Evolutionary conservation across 1,140 invertebrate genomes (phyloP).

Genomic region (Nixonia krombeini): DNA sequence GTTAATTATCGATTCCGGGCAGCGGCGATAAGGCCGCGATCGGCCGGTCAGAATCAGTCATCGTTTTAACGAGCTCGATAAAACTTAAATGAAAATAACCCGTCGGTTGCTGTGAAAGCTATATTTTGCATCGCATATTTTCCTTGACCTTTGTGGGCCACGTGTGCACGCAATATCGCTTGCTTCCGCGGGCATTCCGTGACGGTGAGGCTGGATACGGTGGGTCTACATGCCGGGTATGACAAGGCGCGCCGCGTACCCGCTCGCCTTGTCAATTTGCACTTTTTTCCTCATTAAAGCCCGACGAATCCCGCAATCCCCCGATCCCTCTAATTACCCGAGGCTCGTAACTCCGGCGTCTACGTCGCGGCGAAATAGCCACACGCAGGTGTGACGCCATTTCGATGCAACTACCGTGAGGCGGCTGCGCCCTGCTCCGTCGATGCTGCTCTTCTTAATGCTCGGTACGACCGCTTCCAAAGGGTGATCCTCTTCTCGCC

Average conservation of each 20-base stretch:
- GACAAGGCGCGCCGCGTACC: no score
- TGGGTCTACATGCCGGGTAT: no score
- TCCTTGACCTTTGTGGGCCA: background rate
- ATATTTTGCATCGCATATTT: background rate
- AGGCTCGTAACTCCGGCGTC: slow-evolving; percentile 1
- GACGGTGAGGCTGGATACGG: slow-evolving; percentile 1
- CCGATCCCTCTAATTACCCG: background rate
- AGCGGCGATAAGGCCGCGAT: no score
- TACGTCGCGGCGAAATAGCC: background rate
- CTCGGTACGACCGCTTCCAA: background rate
- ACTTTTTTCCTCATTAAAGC: slow-evolving; percentile 6
- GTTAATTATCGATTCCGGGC: no score
- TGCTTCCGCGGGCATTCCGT: slow-evolving; percentile 12
- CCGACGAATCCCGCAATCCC: background rate
- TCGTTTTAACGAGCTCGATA: no score
- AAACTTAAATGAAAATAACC: no score
- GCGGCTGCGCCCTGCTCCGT: background rate
- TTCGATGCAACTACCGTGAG: background rate
- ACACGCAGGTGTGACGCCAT: slow-evolving; percentile 3
- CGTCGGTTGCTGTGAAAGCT: no score
- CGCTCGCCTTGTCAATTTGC: slow-evolving; percentile 1
- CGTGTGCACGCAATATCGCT: slow-evolving; percentile 18
- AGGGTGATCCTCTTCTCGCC: no score
- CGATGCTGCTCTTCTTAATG: background rate
- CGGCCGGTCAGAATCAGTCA: no score